Evolutionary conservation across 1,140 invertebrate genomes (phyloP).

Genomic region (Gerris buenoi): DNA sequence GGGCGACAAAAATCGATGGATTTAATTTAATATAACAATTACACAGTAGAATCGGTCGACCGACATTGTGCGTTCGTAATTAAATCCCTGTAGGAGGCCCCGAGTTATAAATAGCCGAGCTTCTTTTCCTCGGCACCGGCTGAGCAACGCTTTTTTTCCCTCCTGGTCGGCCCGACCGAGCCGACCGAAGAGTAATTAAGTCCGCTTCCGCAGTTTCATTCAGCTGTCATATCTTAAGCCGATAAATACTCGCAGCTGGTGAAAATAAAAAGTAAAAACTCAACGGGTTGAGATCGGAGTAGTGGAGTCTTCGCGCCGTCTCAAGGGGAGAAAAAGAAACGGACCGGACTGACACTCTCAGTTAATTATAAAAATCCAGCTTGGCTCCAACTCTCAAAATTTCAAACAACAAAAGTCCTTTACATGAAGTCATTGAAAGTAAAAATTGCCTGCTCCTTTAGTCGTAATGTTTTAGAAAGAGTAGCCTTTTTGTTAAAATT

Average conservation of each 20-base stretch:
- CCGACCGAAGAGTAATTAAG: slow-evolving; percentile 19
- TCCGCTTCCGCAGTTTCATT: slow-evolving; percentile 18
- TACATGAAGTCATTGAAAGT: too few species aligned
- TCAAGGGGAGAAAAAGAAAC: too few species aligned
- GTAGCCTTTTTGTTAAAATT: too few species aligned
- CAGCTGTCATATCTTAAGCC: slow-evolving; percentile 20
- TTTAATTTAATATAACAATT: slow-evolving; percentile 21
- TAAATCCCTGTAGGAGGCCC: slow-evolving; percentile 17
- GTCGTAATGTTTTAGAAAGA: too few species aligned
- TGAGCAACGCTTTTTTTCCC: slow-evolving; percentile 9
- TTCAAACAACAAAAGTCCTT: too few species aligned
- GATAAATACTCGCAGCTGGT: slow-evolving; percentile 19
- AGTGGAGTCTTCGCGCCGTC: too few species aligned
- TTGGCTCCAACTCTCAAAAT: too few species aligned
- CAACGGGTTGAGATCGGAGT: too few species aligned
- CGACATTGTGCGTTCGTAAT: slow-evolving; percentile 15
- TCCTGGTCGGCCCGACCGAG: too few species aligned
- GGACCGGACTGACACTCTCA: too few species aligned
- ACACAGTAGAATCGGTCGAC: slow-evolving; percentile 17
- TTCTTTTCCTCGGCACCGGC: slow-evolving; percentile 7
- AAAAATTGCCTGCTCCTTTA: too few species aligned
- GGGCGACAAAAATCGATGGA: slow-evolving; percentile 13
- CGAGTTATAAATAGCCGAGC: slow-evolving; percentile 14
- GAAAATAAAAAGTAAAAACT: slow-evolving; percentile 18
- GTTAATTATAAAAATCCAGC: too few species aligned